Evolutionary conservation across 1,140 invertebrate genomes (phyloP), one percentile per base, ranked within the genome.

Genomic region (Homalodisca vitripennis): DNA sequence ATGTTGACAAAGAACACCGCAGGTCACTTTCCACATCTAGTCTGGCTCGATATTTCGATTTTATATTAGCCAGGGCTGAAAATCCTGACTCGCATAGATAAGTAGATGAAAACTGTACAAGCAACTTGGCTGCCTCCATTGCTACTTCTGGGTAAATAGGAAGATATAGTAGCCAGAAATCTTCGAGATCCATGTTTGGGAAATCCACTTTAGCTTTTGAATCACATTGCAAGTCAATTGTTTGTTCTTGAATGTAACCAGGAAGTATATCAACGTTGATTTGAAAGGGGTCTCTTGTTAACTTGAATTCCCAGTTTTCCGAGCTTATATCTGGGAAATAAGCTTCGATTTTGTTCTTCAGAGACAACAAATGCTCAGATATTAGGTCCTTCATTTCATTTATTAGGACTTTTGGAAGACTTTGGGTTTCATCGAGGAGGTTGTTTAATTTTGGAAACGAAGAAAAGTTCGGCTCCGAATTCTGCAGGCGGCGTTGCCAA

Each of bases 21-120:
- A 71, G 64, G 66, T 24, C 53, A 48, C 27, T 60, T 27, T 34
- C 53, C 34, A 73, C 66, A 24, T 69, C 67, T 26, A 73, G 51
- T 46, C 13, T 2, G 47, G 48, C 53, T 65, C 66, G 22, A 53
- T 70, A 68, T 55, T 71, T 71, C n/a, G 64, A 67, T 68, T 75
- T 75, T 51, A 72, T 71, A 24, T 60, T 32, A 66, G 69, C 70
- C 48, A 72, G 29, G 22, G 70, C 57, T 48, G 69, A 74, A 70
- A 73, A 72, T 14, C 60, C 70, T 60, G 66, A 62, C 47, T 73
- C 69, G 60, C 66, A 74, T 32, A 72, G 64, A 60, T 73, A 74
- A 60, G 72, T 68, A 1, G 72, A 68, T 57, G 57, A 67, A 71
- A 71, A 73, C 32, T 67, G 67, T 63, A 69, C 41, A 53, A 73